A percentile compares a stretch with the other conserved stretches of the same genome.
Evolutionary conservation across 1,140 invertebrate genomes (phyloP).

Genomic region (Rhyzopertha dominica): DNA sequence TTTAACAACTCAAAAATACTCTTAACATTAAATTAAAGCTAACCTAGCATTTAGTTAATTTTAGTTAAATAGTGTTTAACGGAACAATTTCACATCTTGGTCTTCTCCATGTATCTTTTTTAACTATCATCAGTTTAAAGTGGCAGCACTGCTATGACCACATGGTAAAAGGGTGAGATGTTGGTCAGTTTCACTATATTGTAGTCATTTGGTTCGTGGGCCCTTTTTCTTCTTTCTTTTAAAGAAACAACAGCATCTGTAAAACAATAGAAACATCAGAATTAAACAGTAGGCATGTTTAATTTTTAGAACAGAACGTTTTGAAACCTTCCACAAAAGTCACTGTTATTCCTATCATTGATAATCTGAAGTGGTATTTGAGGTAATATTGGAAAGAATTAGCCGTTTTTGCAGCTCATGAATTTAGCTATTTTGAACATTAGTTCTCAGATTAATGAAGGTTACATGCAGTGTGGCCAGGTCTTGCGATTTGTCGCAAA

Average conservation of each 20-base stretch:
- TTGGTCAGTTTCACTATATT: constrained; percentile 46
- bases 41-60: constrained; percentile 42
- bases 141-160: constrained; percentile 46
- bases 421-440: too few species aligned
- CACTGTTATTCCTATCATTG: too few species aligned
- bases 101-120: constrained; percentile 27
- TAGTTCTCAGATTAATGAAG: too few species aligned
- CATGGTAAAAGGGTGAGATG: constrained; percentile 45
- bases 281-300: too few species aligned
- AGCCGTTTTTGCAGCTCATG: too few species aligned
- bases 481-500: too few species aligned
- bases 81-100: constrained; percentile 41
- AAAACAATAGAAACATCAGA: constrained; percentile 49
- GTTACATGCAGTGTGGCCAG: too few species aligned
- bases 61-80: constrained; percentile 41
- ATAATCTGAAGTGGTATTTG: too few species aligned
- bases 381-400: too few species aligned
- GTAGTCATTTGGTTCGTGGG: constrained; percentile 74
- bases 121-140: constrained; percentile 41
- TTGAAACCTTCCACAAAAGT: too few species aligned
- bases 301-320: too few species aligned
- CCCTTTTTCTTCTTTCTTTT: constrained; percentile 95
- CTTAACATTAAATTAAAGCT: constrained; percentile 42
- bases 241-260: constrained; percentile 95
- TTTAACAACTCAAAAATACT: too few species aligned